These are phyloP conservation scores for Taphrorychus bicolor DNA, from an alignment of 2,888 invertebrate genomes.

Conservation along the genomic window DNA sequence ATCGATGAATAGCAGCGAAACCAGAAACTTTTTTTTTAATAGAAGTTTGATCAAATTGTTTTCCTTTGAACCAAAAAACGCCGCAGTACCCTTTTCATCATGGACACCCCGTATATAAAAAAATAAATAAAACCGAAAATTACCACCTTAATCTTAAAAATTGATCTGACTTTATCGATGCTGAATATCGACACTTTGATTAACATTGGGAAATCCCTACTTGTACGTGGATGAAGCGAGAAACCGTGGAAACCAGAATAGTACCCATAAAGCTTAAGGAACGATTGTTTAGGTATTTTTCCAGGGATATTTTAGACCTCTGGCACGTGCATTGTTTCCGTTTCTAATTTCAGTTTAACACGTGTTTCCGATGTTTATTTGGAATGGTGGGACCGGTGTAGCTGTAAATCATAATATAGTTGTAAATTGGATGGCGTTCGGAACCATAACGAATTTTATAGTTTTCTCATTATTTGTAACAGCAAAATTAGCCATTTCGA, in stretches of 20 bases:
- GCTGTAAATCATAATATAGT: slow-evolving; percentile 29
- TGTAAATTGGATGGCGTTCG: slow-evolving; percentile 17
- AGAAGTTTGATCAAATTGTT: too few relatives aligned
- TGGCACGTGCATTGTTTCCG: slow-evolving; percentile 48
- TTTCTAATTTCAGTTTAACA: slow-evolving; percentile 39
- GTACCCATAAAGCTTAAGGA: neutral
- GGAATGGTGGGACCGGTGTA: slow-evolving; percentile 27
- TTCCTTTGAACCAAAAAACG: too few relatives aligned
- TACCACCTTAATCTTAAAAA: too few relatives aligned
- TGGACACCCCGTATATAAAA: too few relatives aligned
- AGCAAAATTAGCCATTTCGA: neutral
- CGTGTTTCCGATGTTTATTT: slow-evolving; percentile 47
- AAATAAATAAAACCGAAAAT: too few relatives aligned
- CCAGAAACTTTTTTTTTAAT: too few relatives aligned
- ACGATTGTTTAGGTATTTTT: slow-evolving; percentile 46
- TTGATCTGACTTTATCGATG: too few relatives aligned
- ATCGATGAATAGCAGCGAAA: too few relatives aligned
- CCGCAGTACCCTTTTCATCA: too few relatives aligned
- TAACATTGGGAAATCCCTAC: too few relatives aligned
- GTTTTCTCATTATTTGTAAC: neutral
- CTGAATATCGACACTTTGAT: too few relatives aligned
- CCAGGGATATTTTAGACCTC: slow-evolving; percentile 15
- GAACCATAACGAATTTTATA: slow-evolving; percentile 24
- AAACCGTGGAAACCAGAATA: slow-evolving; percentile 13
- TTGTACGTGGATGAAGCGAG: too few relatives aligned